phyloP scores from a whole-genome alignment of 2,888 invertebrate species.

The Galerucella nymphaeae region DNA sequence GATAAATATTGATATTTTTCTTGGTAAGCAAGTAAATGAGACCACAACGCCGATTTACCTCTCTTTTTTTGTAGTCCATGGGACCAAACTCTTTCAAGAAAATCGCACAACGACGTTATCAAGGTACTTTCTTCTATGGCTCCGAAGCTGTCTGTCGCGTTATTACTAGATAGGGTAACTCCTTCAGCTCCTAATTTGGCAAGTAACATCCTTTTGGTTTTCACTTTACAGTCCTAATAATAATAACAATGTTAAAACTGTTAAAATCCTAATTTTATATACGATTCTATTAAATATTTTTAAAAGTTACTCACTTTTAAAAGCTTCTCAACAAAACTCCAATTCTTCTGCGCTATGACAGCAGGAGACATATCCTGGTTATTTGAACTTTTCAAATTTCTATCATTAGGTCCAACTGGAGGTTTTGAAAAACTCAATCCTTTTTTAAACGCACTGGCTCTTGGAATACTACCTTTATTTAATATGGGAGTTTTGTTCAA shows the following conservation, averaged over 20 bases:
- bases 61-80: constrained; percentile 96
- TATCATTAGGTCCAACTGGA: constrained; percentile 48
- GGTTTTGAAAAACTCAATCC: constrained; percentile 53
- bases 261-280: not conserved
- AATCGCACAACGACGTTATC: constrained; percentile 97
- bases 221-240: constrained; percentile 85
- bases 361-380: constrained; percentile 79
- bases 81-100: constrained; percentile 97
- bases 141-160: constrained; percentile 75
- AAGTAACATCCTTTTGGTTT: constrained; percentile 98
- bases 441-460: constrained; percentile 61
- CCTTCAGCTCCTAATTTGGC: constrained; percentile 99
- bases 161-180: constrained; percentile 88
- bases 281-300: not conserved
- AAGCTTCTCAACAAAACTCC: constrained; percentile 97
- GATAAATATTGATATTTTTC: constrained; percentile 76
- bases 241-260: not conserved
- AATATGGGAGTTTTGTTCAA: constrained; percentile 79
- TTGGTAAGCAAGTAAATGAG: constrained; percentile 90
- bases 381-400: constrained; percentile 47
- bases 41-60: constrained; percentile 98
- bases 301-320: constrained; percentile 76
- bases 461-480: constrained; percentile 64
- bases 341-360: constrained; percentile 94
- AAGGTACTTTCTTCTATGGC: constrained; percentile 96